phyloP scores from a whole-genome alignment of 37 sponge, comb jelly and placozoan genomes.

The Aplysina aerophoba region DNA sequence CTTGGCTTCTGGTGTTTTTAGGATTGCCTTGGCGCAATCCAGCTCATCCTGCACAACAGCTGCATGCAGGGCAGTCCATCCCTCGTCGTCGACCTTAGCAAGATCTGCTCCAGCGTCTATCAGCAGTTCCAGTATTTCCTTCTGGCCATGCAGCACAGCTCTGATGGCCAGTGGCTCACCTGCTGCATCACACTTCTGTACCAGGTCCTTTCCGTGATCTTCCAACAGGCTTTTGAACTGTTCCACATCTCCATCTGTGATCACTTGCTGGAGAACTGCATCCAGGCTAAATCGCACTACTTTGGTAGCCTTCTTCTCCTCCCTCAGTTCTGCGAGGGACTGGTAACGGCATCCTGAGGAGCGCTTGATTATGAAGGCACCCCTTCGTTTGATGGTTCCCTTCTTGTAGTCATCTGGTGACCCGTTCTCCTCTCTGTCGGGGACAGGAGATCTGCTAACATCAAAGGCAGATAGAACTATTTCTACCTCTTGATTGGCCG shows the following conservation, averaged over 20 bases:
- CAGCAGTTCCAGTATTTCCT: conserved; percentile 47
- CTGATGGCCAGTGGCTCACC: conserved; percentile 66
- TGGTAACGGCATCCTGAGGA: neutral
- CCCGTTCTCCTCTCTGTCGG: too few relatives aligned
- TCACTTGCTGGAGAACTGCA: conserved; percentile 69
- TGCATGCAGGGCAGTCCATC: conserved; percentile 76
- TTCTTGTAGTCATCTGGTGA: too few relatives aligned
- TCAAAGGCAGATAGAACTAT: too few relatives aligned
- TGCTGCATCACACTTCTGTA: conserved; percentile 51
- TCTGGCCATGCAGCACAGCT: conserved; percentile 57
- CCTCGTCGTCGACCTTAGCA: conserved; percentile 38
- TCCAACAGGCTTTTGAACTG: conserved; percentile 56
- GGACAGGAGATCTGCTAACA: too few relatives aligned
- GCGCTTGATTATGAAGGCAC: neutral
- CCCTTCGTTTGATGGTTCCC: neutral
- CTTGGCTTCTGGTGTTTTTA: conserved; percentile 3
- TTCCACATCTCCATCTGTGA: conserved; percentile 65
- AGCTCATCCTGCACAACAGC: conserved; percentile 71
- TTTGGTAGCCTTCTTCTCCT: conserved; percentile 32
- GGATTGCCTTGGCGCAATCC: conserved; percentile 53
- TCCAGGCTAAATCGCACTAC: conserved; percentile 57
- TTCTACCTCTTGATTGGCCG: too few relatives aligned
- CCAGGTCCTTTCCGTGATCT: conserved; percentile 34
- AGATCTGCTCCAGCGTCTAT: conserved; percentile 64
- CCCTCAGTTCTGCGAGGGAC: neutral